Conservation (phyloP, 2,113 vertebrate species). For the Chloropsis hardwickii region DNA sequence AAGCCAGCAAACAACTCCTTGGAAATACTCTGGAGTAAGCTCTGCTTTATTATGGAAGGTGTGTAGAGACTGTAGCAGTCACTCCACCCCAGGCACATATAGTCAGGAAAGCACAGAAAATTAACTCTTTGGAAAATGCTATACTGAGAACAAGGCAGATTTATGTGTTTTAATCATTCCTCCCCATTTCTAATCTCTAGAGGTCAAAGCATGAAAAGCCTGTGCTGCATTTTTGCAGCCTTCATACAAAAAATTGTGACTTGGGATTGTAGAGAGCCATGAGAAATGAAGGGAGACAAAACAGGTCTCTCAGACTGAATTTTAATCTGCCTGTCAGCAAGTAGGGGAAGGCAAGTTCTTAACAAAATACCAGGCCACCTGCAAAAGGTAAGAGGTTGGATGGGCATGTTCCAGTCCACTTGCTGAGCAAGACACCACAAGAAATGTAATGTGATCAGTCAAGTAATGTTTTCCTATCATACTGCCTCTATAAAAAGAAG, state of each 20-base stretch:
- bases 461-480: not conserved
- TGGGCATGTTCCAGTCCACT: not conserved
- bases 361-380: not conserved
- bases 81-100: rapidly evolving
- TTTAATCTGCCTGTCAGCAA: not conserved
- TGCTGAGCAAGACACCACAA: not conserved
- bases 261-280: not conserved
- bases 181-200: not conserved
- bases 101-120: not conserved
- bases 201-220: not conserved
- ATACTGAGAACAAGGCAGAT: not conserved
- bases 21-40: not conserved
- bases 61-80: not conserved
- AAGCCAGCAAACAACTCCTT: not conserved
- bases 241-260: not conserved
- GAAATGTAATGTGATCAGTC: not conserved
- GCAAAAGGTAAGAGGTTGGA: not conserved
- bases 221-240: not conserved
- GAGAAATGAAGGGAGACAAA: not conserved
- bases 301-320: not conserved
- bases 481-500: not conserved
- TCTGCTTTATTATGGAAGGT: not conserved
- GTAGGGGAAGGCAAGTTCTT: not conserved
- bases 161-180: not conserved
- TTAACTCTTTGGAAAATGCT: not conserved